Evolutionary conservation across 2,113 vertebrate species (phyloP).

Genomic region (Takifugu flavidus): DNA sequence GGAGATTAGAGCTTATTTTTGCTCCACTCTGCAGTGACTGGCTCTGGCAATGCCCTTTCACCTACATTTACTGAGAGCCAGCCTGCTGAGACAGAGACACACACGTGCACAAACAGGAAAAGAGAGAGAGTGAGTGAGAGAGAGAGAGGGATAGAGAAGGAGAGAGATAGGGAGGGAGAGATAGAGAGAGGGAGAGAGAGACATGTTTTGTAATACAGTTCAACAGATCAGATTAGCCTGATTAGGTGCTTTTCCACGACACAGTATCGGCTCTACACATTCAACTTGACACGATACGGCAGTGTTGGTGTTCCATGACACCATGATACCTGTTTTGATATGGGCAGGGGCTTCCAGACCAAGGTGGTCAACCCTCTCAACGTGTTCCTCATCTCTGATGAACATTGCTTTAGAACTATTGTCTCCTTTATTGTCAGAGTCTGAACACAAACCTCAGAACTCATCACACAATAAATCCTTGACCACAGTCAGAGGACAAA

Average conservation of each 20-base stretch:
- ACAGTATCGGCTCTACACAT: too few species aligned
- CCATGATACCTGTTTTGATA: too few species aligned
- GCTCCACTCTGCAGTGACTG: conserved; percentile 51
- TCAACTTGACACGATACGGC: too few species aligned
- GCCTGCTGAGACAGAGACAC: conserved; percentile 16
- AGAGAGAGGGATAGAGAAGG: neutral
- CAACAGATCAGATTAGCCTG: conserved; percentile 53
- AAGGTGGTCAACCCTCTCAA: too few species aligned
- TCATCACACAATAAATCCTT: too few species aligned
- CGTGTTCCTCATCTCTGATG: too few species aligned
- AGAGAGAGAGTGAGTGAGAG: conserved; percentile 4
- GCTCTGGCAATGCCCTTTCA: conserved; percentile 64
- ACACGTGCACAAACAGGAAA: conserved; percentile 19
- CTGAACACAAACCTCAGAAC: too few species aligned
- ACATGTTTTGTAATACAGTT: conserved; percentile 49
- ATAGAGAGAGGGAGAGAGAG: neutral
- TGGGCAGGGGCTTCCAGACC: too few species aligned
- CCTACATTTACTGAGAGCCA: conserved; percentile 57
- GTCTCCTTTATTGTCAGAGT: too few species aligned
- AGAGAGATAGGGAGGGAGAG: neutral
- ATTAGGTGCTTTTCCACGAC: neutral
- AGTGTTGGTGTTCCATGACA: too few species aligned
- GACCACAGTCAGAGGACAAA: too few species aligned
- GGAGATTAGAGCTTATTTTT: conserved; percentile 57
- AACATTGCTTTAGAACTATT: too few species aligned